Evolutionary conservation across 2,113 vertebrate genomes (phyloP), one percentile per base, ranked within the genome.

Genomic region (Hippolais icterina): DNA sequence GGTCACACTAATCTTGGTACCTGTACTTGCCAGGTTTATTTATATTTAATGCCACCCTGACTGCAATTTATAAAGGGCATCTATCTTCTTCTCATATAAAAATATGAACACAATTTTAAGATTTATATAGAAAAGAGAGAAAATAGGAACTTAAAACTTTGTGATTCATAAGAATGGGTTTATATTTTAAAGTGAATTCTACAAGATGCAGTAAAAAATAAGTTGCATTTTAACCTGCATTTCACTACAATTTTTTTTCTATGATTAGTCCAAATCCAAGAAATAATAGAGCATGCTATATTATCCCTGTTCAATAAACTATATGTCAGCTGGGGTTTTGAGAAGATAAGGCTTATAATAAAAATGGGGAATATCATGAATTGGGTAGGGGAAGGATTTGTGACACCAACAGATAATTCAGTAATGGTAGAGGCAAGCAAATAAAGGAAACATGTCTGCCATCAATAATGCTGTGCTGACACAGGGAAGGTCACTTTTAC

Each of bases 261-360:
- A 11, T 60, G 24, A 18, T 49, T 31, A 65, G 20, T 49, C n/a
- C 7, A 75, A 89, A 63, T 33, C 10, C 1, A 0, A 75, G 42
- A 94, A 79, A 79, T 19, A 88, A 52, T 16, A 93, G 66, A 90
- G 7, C 15, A 66, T 46, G 14, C 5, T 87, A 24, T 81, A 66
- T 89, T 75, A 87, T 69, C 61, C 16, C 15, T 66, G 22, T 69
- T 92, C 90, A 83, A 93, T 83, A 92, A 97, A 91, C 47, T 47
- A 47, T 20, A 21, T 61, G 27, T 56, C 42, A 13, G 46, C 59
- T 23, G 44, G 39, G 27, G 2, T 64, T 89, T 87, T 96, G 20
- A 76, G 29, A 21, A 77, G 87, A 96, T 84, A 41, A 50, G 6
- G 11, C n/a, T 56, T 50, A 29, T 8, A 59, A 74, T 63, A 84